A percentile compares a stretch with the other conserved stretches of the same genome.
phyloP scores from a whole-genome alignment of 2,113 vertebrate genomes.

The Pseudorhombus dupliciocellatus region DNA sequence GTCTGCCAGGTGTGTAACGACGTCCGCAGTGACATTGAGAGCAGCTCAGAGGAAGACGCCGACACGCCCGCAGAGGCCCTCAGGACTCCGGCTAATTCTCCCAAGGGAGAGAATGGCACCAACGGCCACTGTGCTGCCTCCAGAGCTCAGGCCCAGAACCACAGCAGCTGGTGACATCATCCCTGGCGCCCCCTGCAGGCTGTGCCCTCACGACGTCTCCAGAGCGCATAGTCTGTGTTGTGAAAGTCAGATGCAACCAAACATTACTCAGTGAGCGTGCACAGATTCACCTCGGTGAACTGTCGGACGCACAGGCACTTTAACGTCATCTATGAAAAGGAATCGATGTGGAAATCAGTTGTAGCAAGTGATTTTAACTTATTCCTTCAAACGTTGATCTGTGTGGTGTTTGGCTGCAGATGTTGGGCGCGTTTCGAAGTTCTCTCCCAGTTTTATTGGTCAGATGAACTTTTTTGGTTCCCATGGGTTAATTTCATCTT shows the following conservation, averaged over 20 bases:
- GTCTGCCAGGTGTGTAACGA: slow-evolving; percentile 89
- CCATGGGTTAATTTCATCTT: slow-evolving; percentile 21
- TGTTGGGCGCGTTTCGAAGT: slow-evolving; percentile 46
- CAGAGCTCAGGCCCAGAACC: slow-evolving; percentile 81
- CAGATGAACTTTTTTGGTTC: slow-evolving; percentile 67
- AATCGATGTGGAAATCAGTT: slow-evolving; percentile 16
- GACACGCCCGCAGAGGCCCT: slow-evolving; percentile 60
- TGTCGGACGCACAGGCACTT: slow-evolving; percentile 10
- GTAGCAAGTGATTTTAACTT: slow-evolving; percentile 34
- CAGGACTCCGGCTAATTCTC: slow-evolving; percentile 58
- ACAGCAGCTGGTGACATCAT: slow-evolving; percentile 63
- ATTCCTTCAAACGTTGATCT: slow-evolving; percentile 49
- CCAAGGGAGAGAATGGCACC: slow-evolving; percentile 87
- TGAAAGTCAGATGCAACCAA: slow-evolving; percentile 8
- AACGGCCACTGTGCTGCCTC: slow-evolving; percentile 85
- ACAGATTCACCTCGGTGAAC: slow-evolving; percentile 11
- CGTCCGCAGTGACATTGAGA: slow-evolving; percentile 96
- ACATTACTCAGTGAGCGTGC: not conserved
- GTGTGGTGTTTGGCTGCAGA: slow-evolving; percentile 58
- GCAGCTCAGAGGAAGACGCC: slow-evolving; percentile 93
- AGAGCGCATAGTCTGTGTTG: slow-evolving; percentile 7
- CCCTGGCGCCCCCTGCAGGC: slow-evolving; percentile 37
- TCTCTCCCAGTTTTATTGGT: slow-evolving; percentile 77
- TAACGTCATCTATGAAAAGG: not conserved
- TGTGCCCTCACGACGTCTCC: not conserved